These are phyloP conservation scores for Tubulanus polymorphus DNA, from an alignment of 2,888 invertebrate genomes.

Conservation along the genomic window DNA sequence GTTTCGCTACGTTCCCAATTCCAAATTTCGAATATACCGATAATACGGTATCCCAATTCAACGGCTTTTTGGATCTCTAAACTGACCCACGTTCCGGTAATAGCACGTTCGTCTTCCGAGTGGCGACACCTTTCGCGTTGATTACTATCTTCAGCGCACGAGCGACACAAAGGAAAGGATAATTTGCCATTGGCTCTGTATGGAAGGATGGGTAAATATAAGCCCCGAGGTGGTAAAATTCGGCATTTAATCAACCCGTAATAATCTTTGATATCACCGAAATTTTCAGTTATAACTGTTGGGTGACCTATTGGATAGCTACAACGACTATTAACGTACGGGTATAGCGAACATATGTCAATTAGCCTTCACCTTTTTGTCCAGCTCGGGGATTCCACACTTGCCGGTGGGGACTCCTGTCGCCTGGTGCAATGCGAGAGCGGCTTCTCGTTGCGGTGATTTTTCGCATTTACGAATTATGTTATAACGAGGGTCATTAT, in stretches of 20 bases:
- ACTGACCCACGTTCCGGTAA: conserved; percentile 43
- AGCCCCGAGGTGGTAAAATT: conserved; percentile 26
- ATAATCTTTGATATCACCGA: conserved; percentile 20
- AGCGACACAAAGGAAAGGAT: conserved; percentile 45
- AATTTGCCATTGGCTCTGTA: conserved; percentile 31
- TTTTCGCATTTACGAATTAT: too few species aligned
- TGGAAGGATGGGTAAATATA: conserved; percentile 42
- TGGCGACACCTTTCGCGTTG: conserved; percentile 36
- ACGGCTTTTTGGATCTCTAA: conserved; percentile 44
- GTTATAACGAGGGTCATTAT: too few species aligned
- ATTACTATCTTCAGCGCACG: conserved; percentile 21
- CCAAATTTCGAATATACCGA: conserved; percentile 42
- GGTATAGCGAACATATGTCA: conserved; percentile 9
- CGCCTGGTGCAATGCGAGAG: too few species aligned
- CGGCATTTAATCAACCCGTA: conserved; percentile 31
- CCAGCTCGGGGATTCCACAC: too few species aligned
- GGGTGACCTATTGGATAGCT: background rate
- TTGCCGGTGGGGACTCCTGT: too few species aligned
- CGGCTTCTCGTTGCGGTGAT: too few species aligned
- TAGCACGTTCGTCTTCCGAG: conserved; percentile 24
- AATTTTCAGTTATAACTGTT: conserved; percentile 24
- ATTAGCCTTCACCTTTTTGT: too few species aligned
- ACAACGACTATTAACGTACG: background rate
- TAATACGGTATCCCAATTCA: conserved; percentile 35
- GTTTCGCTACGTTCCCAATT: conserved; percentile 29